These are phyloP conservation scores for Melanargia galathea DNA, from an alignment of 2,888 invertebrate genomes.

Conservation along the genomic window DNA sequence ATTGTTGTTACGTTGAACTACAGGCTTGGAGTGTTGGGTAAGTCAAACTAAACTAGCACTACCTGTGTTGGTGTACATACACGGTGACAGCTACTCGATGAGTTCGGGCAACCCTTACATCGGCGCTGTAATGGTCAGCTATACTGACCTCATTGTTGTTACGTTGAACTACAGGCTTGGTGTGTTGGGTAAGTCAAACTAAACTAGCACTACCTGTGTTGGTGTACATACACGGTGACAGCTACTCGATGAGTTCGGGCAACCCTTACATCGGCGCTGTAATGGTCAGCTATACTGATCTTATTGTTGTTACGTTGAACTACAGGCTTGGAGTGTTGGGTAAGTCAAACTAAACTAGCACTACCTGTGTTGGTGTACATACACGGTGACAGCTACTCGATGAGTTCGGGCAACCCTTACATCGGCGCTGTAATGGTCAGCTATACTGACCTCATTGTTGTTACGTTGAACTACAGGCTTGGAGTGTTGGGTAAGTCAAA, in stretches of 20 bases:
- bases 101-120: constrained; percentile 98
- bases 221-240: neutral
- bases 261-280: constrained; percentile 98
- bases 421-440: constrained; percentile 97
- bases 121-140: constrained; percentile 95
- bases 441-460: constrained; percentile 95
- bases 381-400: constrained; percentile 83
- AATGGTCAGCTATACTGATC: constrained; percentile 93
- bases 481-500: constrained; percentile 89
- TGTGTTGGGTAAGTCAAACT: constrained; percentile 85
- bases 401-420: constrained; percentile 97
- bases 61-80: neutral
- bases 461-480: constrained; percentile 97
- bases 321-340: constrained; percentile 95
- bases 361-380: neutral
- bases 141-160: constrained; percentile 95
- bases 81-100: constrained; percentile 86
- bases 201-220: neutral
- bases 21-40: constrained; percentile 93
- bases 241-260: constrained; percentile 95
- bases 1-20: constrained; percentile 98
- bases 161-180: constrained; percentile 98
- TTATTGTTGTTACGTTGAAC: constrained; percentile 98
- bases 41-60: constrained; percentile 48
- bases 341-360: constrained; percentile 58